Conservation (phyloP, 2,113 vertebrate genomes). For the Chionis minor region DNA sequence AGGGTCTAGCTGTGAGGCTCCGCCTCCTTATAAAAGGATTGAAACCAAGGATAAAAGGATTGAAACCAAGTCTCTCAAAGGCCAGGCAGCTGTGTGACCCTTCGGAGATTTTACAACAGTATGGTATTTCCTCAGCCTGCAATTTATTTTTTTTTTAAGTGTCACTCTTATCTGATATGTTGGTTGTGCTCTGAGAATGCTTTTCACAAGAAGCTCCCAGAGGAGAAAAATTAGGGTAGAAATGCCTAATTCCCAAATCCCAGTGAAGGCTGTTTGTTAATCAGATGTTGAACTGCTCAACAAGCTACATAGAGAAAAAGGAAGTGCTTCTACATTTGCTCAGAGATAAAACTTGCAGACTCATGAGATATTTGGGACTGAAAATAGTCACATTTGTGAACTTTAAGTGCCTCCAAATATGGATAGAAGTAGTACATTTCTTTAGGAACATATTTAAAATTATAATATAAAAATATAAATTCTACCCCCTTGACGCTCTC, state of each 20-base stretch:
- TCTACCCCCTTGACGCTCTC: not conserved
- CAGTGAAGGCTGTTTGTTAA: not conserved
- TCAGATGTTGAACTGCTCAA: not conserved
- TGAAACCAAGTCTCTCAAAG: not conserved
- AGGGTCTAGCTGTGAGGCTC: not conserved
- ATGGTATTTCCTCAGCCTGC: not conserved
- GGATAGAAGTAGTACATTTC: not conserved
- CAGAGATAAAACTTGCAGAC: not conserved
- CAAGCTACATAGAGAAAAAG: not conserved
- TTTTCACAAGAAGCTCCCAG: not conserved
- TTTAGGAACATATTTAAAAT: not conserved
- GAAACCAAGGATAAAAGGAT: not conserved
- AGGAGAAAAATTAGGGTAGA: not conserved
- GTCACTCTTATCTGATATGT: not conserved
- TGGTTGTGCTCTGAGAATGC: not conserved
- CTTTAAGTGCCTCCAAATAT: not conserved
- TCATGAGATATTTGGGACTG: not conserved
- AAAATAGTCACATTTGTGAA: conserved; percentile 16
- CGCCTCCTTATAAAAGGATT: not conserved
- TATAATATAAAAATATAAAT: not conserved
- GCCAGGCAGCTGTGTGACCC: not conserved
- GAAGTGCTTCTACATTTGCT: not conserved
- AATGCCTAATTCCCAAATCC: not conserved
- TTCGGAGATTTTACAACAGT: not conserved
- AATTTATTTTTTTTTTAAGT: not conserved